Base-by-base conservation (phyloP, 2,797 vertebrate species). In the Gymnopithys bicolor region DNA sequence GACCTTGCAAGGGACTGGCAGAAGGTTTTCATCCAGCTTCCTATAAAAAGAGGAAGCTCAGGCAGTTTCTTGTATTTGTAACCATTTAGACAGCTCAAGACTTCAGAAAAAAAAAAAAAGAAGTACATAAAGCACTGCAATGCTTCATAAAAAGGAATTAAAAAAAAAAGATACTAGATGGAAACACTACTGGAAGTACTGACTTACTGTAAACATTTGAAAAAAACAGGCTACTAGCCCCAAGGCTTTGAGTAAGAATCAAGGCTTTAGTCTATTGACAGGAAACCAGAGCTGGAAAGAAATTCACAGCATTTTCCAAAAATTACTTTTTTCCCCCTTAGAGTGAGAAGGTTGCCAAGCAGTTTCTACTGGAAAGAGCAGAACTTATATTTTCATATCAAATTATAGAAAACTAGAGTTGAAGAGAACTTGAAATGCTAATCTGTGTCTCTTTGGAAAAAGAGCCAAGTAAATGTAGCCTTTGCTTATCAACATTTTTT, bases 261-360 rank as follows among this genome's bases (percentile, higher is more conserved):
- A 74, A 82, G 64, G 33, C 53, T 89, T 92, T 84, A 28, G 59
- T 70, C 49, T 84, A 35, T 68, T 94, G 91, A 93, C 66, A 69
- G 88, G 80, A 96, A 96, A 86, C 55, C 28, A 59, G 80, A 55
- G 51, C 3, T 86, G 89, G 80, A 78, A 90, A 88, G 58, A 93
- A 86, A 90, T 55, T 90, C 69, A 63, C 46, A 67, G n/a, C 13
- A 45, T 76, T 84, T 95, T 94, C 83, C 91, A 94, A 81, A 75
- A 45, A 52, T 6, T 63, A 5, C 10, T 41, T 48, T 59, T 45
- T 46, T 37, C 0, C 3, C 22, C 21, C 13, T 62, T 93, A 35
- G 62, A 91, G 32, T 43, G 28, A 81, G 62, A 84, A 88, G 41
- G 32, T 45, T 95, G 85, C 79, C 93, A 94, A 82, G 59, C 13